Percentiles rank a stretch among this genome's conserved stretches.
Evolutionary conservation across 1,140 invertebrate genomes (phyloP).

Genomic region (Drosophila oshimai): DNA sequence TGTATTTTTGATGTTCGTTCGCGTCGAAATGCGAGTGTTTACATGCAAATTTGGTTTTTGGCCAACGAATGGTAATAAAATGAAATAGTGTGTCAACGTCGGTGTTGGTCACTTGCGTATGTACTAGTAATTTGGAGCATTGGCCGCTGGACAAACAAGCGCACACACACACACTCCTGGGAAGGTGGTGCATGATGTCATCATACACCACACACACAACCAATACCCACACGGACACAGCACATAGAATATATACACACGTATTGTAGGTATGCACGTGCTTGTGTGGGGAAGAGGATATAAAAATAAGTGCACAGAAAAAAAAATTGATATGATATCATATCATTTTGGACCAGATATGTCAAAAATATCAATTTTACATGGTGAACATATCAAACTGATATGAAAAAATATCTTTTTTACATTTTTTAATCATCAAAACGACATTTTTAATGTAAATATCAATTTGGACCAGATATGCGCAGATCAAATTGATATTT

Average conservation of each 20-base stretch:
- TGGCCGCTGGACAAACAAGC: conserved; percentile 22
- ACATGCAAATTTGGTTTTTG: conserved; percentile 12
- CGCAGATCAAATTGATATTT: too few species aligned
- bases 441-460: too few species aligned
- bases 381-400: too few species aligned
- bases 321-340: too few species aligned
- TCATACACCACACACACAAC: too few species aligned
- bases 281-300: conserved; percentile 12
- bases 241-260: not conserved
- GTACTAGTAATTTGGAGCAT: conserved; percentile 38
- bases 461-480: too few species aligned
- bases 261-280: conserved; percentile 15
- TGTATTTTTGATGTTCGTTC: not conserved
- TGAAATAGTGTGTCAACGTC: conserved; percentile 17
- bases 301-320: conserved; percentile 52
- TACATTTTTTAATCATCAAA: too few species aligned
- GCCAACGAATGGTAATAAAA: conserved; percentile 5
- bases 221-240: conserved; percentile 37
- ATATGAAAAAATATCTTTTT: too few species aligned
- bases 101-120: conserved; percentile 33
- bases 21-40: not conserved
- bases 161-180: not conserved
- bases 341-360: too few species aligned
- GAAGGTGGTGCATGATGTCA: conserved; percentile 62
- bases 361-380: too few species aligned